Percentiles rank a stretch among this genome's conserved stretches.
These are phyloP conservation scores for Anthonomus grandis DNA, from an alignment of 1,140 invertebrate genomes.

Conservation along the genomic window DNA sequence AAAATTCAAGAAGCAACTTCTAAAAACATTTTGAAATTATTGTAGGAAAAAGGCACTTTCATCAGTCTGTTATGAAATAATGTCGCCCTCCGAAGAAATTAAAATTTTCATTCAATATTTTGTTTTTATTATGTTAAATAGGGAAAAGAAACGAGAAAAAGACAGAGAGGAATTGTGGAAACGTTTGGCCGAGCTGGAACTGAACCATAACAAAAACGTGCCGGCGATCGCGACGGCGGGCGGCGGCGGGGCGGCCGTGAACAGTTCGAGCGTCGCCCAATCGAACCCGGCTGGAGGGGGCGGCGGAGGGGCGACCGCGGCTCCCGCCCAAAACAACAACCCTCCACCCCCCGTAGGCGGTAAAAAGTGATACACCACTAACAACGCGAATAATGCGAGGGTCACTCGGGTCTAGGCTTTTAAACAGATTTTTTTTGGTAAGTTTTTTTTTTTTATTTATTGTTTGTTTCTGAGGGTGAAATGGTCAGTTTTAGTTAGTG, in stretches of 20 bases:
- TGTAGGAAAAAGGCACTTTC: too few species aligned
- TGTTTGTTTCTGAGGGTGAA: too few species aligned
- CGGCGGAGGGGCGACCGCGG: constrained; percentile 14
- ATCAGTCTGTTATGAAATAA: too few species aligned
- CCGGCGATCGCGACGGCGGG: constrained; percentile 20
- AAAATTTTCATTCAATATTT: too few species aligned
- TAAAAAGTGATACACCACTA: constrained; percentile 50
- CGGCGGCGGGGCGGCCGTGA: constrained; percentile 4
- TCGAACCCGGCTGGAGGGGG: constrained; percentile 4
- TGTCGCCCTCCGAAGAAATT: too few species aligned
- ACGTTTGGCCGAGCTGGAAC: constrained; percentile 79
- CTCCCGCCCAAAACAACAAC: constrained; percentile 38
- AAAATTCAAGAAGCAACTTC: too few species aligned
- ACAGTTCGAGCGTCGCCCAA: constrained; percentile 13
- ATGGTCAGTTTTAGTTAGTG: too few species aligned
- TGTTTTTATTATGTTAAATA: constrained; percentile 51
- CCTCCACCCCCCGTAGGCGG: constrained; percentile 40
- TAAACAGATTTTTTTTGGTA: too few species aligned
- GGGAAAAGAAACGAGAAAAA: constrained; percentile 92
- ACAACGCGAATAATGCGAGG: too few species aligned
- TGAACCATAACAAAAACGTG: constrained; percentile 53
- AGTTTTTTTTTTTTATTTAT: too few species aligned
- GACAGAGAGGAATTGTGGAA: constrained; percentile 95
- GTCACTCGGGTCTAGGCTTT: constrained; percentile 18
- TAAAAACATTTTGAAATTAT: too few species aligned